A percentile compares a stretch with the other conserved stretches of the same genome.
These are phyloP conservation scores for Idaea biselata DNA, from an alignment of 2,888 invertebrate genomes.

Conservation along the genomic window DNA sequence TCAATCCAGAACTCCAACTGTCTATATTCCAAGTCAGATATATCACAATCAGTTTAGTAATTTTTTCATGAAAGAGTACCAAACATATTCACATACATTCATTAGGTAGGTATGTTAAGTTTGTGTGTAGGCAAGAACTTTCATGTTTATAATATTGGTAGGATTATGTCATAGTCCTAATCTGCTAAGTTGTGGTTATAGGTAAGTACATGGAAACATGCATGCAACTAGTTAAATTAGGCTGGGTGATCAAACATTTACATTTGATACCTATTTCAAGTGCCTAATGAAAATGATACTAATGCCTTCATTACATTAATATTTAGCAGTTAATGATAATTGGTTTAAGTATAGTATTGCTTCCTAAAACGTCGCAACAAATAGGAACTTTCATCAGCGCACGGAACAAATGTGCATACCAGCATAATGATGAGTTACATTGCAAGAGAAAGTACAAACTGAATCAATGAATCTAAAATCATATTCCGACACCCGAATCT, in stretches of 20 bases:
- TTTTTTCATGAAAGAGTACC: too few relatives aligned
- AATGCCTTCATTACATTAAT: not conserved
- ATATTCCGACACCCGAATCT: conserved; percentile 9
- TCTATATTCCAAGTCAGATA: too few relatives aligned
- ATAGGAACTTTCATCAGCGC: conserved; percentile 63
- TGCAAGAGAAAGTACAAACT: conserved; percentile 57
- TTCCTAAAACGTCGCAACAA: conserved; percentile 43
- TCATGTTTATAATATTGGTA: too few relatives aligned
- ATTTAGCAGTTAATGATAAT: conserved; percentile 12
- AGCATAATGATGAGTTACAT: conserved; percentile 60
- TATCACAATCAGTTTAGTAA: too few relatives aligned
- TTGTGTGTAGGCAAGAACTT: too few relatives aligned
- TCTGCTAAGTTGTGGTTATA: too few relatives aligned
- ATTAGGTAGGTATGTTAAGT: too few relatives aligned
- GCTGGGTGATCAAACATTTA: not conserved
- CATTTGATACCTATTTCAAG: not conserved
- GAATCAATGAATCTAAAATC: conserved; percentile 18
- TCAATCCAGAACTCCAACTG: too few relatives aligned
- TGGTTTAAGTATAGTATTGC: conserved; percentile 29
- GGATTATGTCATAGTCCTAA: too few relatives aligned
- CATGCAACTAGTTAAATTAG: not conserved
- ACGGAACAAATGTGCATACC: conserved; percentile 58
- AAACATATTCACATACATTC: too few relatives aligned
- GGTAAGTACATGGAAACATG: too few relatives aligned
- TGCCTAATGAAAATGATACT: not conserved